Evolutionary conservation across 2,113 vertebrate genomes (phyloP).

Genomic region (Otolemur garnettii): DNA sequence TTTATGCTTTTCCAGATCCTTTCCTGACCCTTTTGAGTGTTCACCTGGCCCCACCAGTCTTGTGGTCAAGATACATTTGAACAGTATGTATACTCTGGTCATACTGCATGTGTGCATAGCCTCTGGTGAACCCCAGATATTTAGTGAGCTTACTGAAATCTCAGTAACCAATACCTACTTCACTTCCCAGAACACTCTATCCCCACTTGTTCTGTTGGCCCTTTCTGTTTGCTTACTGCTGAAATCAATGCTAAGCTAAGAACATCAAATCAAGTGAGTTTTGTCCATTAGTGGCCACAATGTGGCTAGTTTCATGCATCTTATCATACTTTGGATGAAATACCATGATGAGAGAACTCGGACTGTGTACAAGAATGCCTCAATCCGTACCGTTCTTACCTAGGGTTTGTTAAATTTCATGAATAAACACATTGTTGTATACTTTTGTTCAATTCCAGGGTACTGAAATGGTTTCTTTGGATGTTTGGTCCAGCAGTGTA

Average conservation of each 20-base stretch:
- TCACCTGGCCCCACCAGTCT: rapidly evolving
- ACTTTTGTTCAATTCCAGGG: not conserved
- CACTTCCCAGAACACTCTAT: not conserved
- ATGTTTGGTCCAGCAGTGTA: not conserved
- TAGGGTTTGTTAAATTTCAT: not conserved
- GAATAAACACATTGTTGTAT: not conserved
- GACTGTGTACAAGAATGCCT: not conserved
- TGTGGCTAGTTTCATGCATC: not conserved
- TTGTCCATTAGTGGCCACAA: not conserved
- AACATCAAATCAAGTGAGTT: not conserved
- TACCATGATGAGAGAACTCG: not conserved
- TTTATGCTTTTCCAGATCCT: not conserved
- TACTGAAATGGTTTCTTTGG: not conserved
- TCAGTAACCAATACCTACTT: not conserved
- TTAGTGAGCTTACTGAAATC: not conserved
- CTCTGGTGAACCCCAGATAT: no score
- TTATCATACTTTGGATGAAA: not conserved
- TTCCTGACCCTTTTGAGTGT: not conserved
- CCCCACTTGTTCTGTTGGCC: not conserved
- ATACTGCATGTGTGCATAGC: rapidly evolving
- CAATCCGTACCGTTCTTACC: not conserved
- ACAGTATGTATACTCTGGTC: rapidly evolving
- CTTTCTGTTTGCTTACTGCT: not conserved
- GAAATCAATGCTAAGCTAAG: not conserved
- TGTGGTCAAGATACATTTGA: not conserved